Percentiles rank a stretch among this genome's conserved stretches.
These are phyloP conservation scores for Margaritifera margaritifera DNA, from an alignment of 2,888 invertebrate genomes.

Conservation along the genomic window DNA sequence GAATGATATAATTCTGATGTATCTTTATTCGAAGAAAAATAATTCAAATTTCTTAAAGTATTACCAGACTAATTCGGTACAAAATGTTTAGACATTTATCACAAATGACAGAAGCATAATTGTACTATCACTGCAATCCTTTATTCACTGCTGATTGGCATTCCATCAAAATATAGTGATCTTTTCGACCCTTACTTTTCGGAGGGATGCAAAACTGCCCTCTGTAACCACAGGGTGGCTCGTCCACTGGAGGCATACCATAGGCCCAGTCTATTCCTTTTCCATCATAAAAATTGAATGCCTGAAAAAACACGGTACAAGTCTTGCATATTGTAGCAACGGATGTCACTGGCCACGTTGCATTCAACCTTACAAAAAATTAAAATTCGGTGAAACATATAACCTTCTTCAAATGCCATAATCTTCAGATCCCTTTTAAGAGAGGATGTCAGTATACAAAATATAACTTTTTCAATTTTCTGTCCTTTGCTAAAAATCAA, in stretches of 20 bases:
- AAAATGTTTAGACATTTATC: too few relatives aligned
- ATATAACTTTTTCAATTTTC: too few relatives aligned
- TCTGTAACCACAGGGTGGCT: conserved; percentile 91
- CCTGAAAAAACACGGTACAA: conserved; percentile 76
- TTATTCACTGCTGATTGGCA: too few relatives aligned
- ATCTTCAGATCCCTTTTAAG: not conserved
- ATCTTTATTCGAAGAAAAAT: not conserved
- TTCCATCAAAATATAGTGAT: too few relatives aligned
- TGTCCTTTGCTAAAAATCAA: too few relatives aligned
- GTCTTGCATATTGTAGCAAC: not conserved
- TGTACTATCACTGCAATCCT: too few relatives aligned
- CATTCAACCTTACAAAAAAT: not conserved
- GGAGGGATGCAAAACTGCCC: conserved; percentile 86
- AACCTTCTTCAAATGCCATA: not conserved
- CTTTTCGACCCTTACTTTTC: conserved; percentile 44
- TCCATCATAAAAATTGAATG: conserved; percentile 80
- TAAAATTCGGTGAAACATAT: not conserved
- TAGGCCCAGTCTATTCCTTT: conserved; percentile 84
- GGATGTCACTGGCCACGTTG: too few relatives aligned
- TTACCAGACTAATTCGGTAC: not conserved
- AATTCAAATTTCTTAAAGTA: too few relatives aligned
- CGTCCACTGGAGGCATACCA: conserved; percentile 85
- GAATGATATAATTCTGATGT: not conserved
- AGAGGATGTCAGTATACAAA: too few relatives aligned
- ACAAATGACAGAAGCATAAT: too few relatives aligned